These are phyloP conservation scores for Nomada ferruginata DNA, from an alignment of 2,888 invertebrate species.

Conservation along the genomic window DNA sequence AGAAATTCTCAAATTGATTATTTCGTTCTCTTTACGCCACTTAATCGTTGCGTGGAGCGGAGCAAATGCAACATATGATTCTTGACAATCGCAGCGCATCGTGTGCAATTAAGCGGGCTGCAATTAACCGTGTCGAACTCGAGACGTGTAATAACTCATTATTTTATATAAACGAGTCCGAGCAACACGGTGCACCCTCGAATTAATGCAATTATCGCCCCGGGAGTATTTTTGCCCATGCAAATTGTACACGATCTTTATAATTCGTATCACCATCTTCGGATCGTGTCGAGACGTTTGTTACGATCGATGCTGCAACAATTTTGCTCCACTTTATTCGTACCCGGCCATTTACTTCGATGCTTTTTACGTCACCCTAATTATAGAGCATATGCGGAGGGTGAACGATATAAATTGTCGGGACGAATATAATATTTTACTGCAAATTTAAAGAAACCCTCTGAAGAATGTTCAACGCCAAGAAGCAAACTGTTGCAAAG, in stretches of 20 bases:
- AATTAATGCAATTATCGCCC: constrained; percentile 67
- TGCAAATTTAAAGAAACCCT: background rate
- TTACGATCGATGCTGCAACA: background rate
- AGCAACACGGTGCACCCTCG: constrained; percentile 22
- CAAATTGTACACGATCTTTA: constrained; percentile 35
- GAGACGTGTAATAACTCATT: constrained; percentile 63
- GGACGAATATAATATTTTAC: too few relatives aligned
- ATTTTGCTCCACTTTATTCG: too few relatives aligned
- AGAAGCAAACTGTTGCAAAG: background rate
- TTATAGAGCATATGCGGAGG: background rate
- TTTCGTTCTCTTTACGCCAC: background rate
- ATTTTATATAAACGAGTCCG: constrained; percentile 50
- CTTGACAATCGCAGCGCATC: background rate
- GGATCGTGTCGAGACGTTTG: constrained; percentile 9
- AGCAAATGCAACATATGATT: background rate
- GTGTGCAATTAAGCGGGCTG: constrained; percentile 3
- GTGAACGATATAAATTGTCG: too few relatives aligned
- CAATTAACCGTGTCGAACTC: constrained; percentile 49
- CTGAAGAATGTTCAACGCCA: background rate
- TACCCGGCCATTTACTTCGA: background rate
- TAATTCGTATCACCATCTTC: constrained; percentile 6
- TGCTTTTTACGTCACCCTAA: constrained; percentile 34
- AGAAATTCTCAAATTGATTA: constrained; percentile 3
- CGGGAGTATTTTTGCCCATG: constrained; percentile 43
- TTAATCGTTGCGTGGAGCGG: background rate